These are phyloP conservation scores for Hesperia comma DNA, from an alignment of 2,888 invertebrate species.

Conservation along the genomic window DNA sequence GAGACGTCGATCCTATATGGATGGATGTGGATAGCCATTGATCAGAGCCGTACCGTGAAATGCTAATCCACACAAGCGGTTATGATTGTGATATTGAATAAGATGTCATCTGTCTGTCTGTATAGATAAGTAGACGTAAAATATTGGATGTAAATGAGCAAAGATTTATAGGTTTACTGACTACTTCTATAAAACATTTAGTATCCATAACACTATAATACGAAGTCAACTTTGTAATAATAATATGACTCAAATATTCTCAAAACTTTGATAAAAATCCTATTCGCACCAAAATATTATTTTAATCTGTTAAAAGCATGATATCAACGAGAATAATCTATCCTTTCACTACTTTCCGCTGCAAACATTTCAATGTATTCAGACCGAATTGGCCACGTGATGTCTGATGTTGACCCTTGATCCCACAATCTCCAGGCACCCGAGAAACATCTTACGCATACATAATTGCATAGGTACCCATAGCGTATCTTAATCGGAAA, in stretches of 20 bases:
- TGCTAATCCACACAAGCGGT: constrained; percentile 36
- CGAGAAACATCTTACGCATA: constrained; percentile 63
- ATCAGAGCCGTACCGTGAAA: constrained; percentile 44
- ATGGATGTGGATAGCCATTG: constrained; percentile 45
- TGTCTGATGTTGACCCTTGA: constrained; percentile 67
- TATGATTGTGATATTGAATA: constrained; percentile 36
- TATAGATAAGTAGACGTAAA: constrained; percentile 29
- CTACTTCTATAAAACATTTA: not conserved
- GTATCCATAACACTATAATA: not conserved
- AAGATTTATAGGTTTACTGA: constrained; percentile 21
- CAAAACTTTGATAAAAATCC: too few species aligned
- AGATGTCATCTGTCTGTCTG: constrained; percentile 32
- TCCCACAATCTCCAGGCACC: constrained; percentile 65
- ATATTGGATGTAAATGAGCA: constrained; percentile 28
- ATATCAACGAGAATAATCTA: constrained; percentile 13
- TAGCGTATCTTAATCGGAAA: constrained; percentile 49
- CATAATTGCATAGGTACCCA: constrained; percentile 54
- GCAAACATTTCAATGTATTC: constrained; percentile 45
- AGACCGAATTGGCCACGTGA: constrained; percentile 60
- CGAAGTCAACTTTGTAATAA: not conserved
- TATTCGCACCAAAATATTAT: too few species aligned
- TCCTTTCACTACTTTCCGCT: constrained; percentile 48
- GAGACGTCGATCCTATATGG: constrained; percentile 49
- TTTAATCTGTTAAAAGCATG: constrained; percentile 9
- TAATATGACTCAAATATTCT: too few species aligned